Evolutionary conservation across 2,797 vertebrate species (phyloP).

Genomic region (Tympanoctomys barrerae): DNA sequence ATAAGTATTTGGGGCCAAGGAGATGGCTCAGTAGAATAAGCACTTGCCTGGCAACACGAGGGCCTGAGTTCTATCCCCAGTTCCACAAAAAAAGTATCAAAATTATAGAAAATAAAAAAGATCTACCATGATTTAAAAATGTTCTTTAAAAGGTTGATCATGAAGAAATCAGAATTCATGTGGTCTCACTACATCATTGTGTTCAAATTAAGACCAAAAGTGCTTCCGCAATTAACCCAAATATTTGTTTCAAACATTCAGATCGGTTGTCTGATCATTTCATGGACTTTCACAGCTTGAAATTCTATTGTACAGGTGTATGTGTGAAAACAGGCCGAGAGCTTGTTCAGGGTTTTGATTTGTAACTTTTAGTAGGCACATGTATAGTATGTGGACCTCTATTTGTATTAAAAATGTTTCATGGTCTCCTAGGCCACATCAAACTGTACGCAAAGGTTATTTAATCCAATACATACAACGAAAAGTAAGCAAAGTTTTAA

Average conservation of each 20-base stretch:
- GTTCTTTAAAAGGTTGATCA: not conserved
- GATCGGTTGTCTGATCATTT: not conserved
- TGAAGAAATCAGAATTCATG: constrained; percentile 26
- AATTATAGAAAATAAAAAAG: not conserved
- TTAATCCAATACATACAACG: not conserved
- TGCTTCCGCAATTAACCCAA: not conserved
- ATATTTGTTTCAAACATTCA: not conserved
- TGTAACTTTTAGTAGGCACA: not conserved
- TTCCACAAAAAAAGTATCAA: no score
- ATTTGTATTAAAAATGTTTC: not conserved
- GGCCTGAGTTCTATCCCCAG: no score
- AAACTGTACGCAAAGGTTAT: not conserved
- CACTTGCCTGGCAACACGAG: no score
- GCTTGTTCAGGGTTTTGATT: not conserved
- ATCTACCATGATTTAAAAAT: not conserved
- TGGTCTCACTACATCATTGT: not conserved
- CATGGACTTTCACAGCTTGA: not conserved
- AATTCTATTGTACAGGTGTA: no score
- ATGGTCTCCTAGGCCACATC: not conserved
- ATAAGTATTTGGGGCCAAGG: no score
- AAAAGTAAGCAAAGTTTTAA: not conserved
- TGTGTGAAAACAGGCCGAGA: not conserved
- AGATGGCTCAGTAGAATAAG: no score
- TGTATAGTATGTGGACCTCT: not conserved
- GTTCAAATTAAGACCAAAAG: constrained; percentile 20